Evolutionary conservation across 1,140 invertebrate species (phyloP).

Genomic region (Fopius arisanus): DNA sequence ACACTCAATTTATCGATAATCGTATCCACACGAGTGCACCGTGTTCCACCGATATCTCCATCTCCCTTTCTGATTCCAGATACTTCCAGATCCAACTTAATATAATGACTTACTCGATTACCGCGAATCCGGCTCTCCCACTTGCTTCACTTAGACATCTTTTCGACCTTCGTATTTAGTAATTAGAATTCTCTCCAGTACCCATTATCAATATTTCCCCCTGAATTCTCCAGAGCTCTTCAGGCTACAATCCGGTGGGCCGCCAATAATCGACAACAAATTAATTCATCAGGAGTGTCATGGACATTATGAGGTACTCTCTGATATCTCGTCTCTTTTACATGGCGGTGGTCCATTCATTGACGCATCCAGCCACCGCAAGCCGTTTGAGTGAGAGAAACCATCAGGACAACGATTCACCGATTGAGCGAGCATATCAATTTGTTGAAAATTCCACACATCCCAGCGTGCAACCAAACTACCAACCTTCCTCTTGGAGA

Average conservation of each 20-base stretch:
- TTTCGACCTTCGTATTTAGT: not conserved
- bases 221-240: no score
- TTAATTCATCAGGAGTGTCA: not conserved
- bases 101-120: conserved; percentile 1
- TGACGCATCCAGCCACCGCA: not conserved
- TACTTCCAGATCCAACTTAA: not conserved
- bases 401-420: conserved; percentile 13
- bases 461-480: conserved; percentile 2
- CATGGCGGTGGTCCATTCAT: not conserved
- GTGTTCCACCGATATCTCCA: not conserved
- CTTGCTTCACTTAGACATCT: no score
- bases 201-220: not conserved
- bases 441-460: conserved; percentile 22
- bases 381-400: not conserved
- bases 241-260: no score
- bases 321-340: not conserved
- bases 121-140: not conserved
- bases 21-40: not conserved
- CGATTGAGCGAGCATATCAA: conserved; percentile 27
- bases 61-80: not conserved
- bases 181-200: not conserved
- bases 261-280: not conserved
- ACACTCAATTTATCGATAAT: not conserved
- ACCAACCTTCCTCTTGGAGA: no score
- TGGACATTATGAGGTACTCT: not conserved